phyloP scores from a whole-genome alignment of 1,140 invertebrate species.

The Ostrea edulis region DNA sequence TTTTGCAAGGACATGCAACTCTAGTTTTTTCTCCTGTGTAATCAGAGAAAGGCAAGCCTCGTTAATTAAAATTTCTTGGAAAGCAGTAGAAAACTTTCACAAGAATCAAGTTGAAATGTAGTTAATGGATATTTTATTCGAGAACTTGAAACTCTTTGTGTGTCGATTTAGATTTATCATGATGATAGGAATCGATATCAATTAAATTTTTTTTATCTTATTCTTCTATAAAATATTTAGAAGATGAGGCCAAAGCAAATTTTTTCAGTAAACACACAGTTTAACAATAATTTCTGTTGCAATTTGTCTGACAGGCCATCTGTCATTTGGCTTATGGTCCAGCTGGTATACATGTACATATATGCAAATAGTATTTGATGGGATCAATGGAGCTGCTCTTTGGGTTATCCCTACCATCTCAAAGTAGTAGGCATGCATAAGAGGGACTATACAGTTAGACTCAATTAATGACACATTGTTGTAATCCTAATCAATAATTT shows the following conservation, averaged over 20 bases:
- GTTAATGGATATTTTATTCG: background rate
- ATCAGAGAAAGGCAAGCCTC: background rate
- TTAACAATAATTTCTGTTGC: background rate
- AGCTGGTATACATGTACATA: background rate
- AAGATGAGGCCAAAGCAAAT: background rate
- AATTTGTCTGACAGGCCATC: background rate
- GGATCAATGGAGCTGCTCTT: slow-evolving; percentile 27
- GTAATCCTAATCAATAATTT: slow-evolving; percentile 38
- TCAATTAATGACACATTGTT: slow-evolving; percentile 39
- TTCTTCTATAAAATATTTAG: slow-evolving; percentile 12
- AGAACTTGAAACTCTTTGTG: slow-evolving; percentile 6
- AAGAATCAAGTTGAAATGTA: background rate
- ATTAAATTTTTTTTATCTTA: background rate
- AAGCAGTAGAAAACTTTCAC: background rate
- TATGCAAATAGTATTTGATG: background rate
- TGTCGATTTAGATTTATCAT: background rate
- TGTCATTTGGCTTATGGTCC: background rate
- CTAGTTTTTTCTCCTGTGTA: background rate
- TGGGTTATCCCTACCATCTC: background rate
- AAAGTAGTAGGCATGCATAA: background rate
- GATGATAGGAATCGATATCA: background rate
- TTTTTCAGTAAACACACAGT: background rate
- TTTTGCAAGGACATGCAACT: no score
- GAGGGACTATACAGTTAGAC: slow-evolving; percentile 6
- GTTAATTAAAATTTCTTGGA: slow-evolving; percentile 17